Percentiles rank a stretch among this genome's conserved stretches.
Evolutionary conservation across 2,797 vertebrate species (phyloP).

Genomic region (Lemur catta): DNA sequence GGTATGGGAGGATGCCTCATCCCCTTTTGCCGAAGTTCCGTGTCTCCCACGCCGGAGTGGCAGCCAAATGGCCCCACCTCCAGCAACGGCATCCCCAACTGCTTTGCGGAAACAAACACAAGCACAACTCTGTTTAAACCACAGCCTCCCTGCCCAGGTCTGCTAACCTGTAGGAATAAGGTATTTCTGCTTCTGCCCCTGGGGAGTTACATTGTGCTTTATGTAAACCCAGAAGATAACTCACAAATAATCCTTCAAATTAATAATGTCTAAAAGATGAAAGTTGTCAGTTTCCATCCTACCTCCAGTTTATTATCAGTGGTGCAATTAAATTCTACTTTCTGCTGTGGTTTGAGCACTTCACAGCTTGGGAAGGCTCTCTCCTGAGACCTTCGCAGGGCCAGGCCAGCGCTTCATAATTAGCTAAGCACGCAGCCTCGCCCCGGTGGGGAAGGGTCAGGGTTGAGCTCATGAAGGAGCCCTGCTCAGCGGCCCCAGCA

Average conservation of each 20-base stretch:
- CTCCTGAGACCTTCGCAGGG: background rate
- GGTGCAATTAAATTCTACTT: slow-evolving; percentile 32
- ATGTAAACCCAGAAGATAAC: background rate
- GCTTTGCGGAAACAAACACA: background rate
- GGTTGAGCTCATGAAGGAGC: background rate
- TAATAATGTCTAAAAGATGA: slow-evolving; percentile 44
- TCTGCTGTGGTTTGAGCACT: background rate
- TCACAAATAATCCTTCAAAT: slow-evolving; percentile 8
- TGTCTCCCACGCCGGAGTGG: background rate
- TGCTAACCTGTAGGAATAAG: background rate
- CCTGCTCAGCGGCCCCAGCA: background rate
- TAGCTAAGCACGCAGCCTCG: background rate
- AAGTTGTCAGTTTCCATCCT: slow-evolving; percentile 11
- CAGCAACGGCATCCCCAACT: background rate
- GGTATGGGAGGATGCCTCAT: background rate
- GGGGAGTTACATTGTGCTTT: background rate
- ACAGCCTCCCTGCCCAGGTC: background rate
- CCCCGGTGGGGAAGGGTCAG: background rate
- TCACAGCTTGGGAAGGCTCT: background rate
- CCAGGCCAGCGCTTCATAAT: background rate
- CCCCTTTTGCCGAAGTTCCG: background rate
- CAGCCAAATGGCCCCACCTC: background rate
- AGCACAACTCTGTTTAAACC: background rate
- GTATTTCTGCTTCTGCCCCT: background rate
- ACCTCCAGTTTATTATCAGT: background rate